These are phyloP conservation scores for Origma solitaria DNA, from an alignment of 2,113 vertebrate genomes.

Conservation along the genomic window DNA sequence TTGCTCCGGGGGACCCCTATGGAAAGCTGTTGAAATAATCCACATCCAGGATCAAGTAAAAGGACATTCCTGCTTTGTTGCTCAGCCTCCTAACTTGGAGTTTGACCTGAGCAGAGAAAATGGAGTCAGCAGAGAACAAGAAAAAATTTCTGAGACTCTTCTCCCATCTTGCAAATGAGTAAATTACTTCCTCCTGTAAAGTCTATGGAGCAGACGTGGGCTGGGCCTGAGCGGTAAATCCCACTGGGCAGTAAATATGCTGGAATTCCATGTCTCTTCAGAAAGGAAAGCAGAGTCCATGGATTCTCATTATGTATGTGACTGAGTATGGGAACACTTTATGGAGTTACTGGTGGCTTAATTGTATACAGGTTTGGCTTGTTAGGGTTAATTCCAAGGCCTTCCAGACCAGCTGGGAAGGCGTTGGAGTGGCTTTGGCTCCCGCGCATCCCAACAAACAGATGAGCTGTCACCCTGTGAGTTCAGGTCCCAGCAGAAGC, in stretches of 20 bases:
- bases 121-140: not conserved
- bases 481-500: not conserved
- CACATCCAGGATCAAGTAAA: not conserved
- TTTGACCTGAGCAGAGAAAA: not conserved
- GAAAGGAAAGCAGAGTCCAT: not conserved
- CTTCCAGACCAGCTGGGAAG: not conserved
- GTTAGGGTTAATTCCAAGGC: not conserved
- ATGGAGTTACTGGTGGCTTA: not conserved
- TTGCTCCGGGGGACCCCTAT: not conserved
- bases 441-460: accelerated
- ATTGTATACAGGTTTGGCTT: not conserved
- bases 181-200: not conserved
- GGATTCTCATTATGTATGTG: not conserved
- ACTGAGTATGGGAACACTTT: not conserved
- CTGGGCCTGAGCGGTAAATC: not conserved
- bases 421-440: not conserved
- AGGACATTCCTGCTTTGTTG: not conserved
- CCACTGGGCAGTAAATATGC: not conserved
- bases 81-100: not conserved
- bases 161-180: not conserved
- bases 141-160: not conserved
- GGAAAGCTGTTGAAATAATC: not conserved
- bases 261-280: not conserved
- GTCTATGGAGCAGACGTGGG: not conserved
- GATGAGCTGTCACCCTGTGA: not conserved